These are phyloP conservation scores for Zaprionus tsacasi DNA, from an alignment of 1,140 invertebrate genomes.

Conservation along the genomic window DNA sequence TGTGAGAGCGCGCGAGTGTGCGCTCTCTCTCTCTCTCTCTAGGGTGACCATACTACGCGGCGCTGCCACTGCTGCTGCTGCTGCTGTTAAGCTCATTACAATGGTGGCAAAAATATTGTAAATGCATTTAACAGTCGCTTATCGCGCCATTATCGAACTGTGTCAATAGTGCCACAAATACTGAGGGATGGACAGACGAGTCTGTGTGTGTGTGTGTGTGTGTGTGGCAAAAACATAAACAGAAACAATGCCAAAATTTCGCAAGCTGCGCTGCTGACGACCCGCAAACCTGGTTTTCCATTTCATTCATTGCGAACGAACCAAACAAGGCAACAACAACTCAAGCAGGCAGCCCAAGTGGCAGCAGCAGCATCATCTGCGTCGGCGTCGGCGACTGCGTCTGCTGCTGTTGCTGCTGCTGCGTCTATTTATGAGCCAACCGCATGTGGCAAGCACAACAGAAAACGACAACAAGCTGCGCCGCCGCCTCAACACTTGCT, in stretches of 20 bases:
- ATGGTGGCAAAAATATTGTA: slow-evolving; percentile 37
- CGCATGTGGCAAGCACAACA: slow-evolving; percentile 61
- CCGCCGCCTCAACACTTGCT: slow-evolving; percentile 31
- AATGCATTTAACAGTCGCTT: slow-evolving; percentile 45
- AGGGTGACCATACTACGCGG: slow-evolving; percentile 39
- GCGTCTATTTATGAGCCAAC: slow-evolving; percentile 67
- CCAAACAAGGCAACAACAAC: slow-evolving; percentile 45
- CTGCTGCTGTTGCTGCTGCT: neutral
- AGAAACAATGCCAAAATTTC: slow-evolving; percentile 54
- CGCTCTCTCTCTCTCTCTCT: neutral
- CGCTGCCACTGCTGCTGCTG: too few relatives aligned
- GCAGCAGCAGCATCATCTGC: slow-evolving; percentile 33
- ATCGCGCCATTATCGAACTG: slow-evolving; percentile 35
- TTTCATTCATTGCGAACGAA: slow-evolving; percentile 73
- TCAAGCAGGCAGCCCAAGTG: slow-evolving; percentile 12
- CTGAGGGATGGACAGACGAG: neutral
- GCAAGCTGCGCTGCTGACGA: slow-evolving; percentile 51
- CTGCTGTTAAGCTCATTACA: slow-evolving; percentile 39
- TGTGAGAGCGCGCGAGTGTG: slow-evolving; percentile 27
- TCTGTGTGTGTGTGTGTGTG: neutral
- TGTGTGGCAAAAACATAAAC: neutral
- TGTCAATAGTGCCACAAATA: slow-evolving; percentile 10
- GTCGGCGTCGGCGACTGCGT: slow-evolving; percentile 18
- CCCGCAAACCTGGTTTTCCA: slow-evolving; percentile 76
- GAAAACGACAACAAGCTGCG: slow-evolving; percentile 28